Conservation (phyloP, 1,140 invertebrate species). For the Callitettix versicolor region DNA sequence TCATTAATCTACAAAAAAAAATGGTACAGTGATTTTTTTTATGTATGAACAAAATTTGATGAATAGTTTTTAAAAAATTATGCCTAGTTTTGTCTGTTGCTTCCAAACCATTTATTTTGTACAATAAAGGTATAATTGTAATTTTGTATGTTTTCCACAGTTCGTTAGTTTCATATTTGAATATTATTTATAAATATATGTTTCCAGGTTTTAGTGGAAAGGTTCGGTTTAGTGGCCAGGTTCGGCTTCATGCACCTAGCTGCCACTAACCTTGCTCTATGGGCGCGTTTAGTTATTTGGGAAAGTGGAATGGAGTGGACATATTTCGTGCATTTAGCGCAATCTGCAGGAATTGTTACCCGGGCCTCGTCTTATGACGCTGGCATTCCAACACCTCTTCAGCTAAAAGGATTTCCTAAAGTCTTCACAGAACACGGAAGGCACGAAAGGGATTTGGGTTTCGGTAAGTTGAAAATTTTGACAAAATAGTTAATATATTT, state of each 20-base stretch:
- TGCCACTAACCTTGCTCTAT: constrained; percentile 48
- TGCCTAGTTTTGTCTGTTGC: too few relatives aligned
- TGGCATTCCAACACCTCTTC: constrained; percentile 33
- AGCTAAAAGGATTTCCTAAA: constrained; percentile 35
- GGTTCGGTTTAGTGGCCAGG: constrained; percentile 41
- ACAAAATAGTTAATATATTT: too few relatives aligned
- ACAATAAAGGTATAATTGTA: too few relatives aligned
- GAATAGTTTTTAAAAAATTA: too few relatives aligned
- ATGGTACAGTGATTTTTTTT: too few relatives aligned
- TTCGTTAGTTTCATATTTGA: too few relatives aligned
- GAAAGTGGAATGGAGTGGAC: constrained; percentile 45
- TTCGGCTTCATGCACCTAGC: constrained; percentile 50
- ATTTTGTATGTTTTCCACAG: too few relatives aligned
- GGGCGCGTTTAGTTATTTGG: constrained; percentile 49
- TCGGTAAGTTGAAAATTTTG: constrained; percentile 13
- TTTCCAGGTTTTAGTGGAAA: constrained; percentile 42
- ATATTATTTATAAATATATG: too few relatives aligned
- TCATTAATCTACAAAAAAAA: too few relatives aligned
- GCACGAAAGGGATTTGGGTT: constrained; percentile 22
- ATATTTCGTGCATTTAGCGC: constrained; percentile 39
- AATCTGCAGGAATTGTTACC: constrained; percentile 25
- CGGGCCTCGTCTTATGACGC: constrained; percentile 16
- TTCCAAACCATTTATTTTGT: too few relatives aligned
- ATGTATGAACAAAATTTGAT: too few relatives aligned
- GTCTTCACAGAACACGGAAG: constrained; percentile 31